These are phyloP conservation scores for Neofelis nebulosa DNA, from an alignment of 2,113 vertebrate genomes.

Conservation along the genomic window DNA sequence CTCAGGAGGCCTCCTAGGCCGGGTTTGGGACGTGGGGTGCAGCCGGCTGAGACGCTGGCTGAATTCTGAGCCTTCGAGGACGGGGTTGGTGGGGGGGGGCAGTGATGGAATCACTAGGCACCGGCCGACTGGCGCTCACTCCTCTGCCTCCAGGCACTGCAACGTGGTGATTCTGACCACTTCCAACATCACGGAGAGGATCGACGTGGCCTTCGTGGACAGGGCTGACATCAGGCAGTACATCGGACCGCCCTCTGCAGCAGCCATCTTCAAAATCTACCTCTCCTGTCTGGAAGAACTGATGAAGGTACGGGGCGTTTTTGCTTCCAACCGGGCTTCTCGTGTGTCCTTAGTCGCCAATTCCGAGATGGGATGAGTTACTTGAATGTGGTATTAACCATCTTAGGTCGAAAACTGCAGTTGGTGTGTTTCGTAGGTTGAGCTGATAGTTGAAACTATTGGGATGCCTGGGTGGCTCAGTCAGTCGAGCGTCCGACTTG, in stretches of 20 bases:
- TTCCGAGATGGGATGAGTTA: accelerated
- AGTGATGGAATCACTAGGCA: accelerated
- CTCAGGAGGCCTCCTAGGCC: accelerated
- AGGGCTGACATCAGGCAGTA: conserved; percentile 98
- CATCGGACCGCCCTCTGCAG: conserved; percentile 92
- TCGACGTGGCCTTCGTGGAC: conserved; percentile 98
- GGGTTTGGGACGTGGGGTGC: accelerated
- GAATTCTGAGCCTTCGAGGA: accelerated
- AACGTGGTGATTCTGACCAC: conserved; percentile 99
- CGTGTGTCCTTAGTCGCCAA: accelerated
- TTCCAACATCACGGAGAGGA: conserved; percentile 97
- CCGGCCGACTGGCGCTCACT: accelerated
- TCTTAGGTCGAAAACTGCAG: background rate
- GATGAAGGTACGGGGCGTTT: conserved; percentile 91
- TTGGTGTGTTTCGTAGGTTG: background rate
- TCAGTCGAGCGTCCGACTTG: too few relatives aligned
- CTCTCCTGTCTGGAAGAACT: conserved; percentile 96
- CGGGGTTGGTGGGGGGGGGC: accelerated
- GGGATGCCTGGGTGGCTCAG: too few relatives aligned
- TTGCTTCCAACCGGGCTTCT: background rate
- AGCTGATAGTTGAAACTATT: too few relatives aligned
- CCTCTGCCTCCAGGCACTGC: conserved; percentile 87
- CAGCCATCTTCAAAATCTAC: conserved; percentile 97
- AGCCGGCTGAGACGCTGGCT: background rate
- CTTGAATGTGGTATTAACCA: accelerated